A percentile compares a stretch with the other conserved stretches of the same genome.
Conservation (phyloP, 2,113 vertebrate species). For the Hemibagrus wyckioides region DNA sequence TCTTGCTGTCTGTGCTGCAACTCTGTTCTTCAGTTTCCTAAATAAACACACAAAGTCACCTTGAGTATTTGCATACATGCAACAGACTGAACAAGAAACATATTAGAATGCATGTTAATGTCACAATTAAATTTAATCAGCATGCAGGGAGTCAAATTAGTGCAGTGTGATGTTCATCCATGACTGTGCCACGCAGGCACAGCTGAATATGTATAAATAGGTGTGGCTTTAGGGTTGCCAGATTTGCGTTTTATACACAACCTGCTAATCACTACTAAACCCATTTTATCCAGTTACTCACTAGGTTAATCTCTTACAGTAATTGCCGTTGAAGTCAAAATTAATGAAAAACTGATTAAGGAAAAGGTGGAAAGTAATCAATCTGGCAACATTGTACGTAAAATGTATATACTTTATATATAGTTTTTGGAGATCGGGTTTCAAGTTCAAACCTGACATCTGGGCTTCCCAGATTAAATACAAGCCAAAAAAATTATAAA, state of each 20-base stretch:
- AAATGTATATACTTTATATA: neutral
- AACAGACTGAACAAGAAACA: neutral
- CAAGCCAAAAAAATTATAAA: no score
- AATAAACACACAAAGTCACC: neutral
- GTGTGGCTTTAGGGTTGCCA: constrained; percentile 23
- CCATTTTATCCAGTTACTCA: no score
- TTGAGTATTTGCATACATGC: neutral
- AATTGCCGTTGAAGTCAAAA: neutral
- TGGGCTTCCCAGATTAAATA: no score
- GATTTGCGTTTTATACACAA: neutral
- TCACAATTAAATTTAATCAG: neutral
- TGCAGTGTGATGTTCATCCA: constrained; percentile 49
- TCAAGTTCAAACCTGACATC: neutral
- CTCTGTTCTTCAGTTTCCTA: constrained; percentile 98
- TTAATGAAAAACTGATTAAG: neutral
- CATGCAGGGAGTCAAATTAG: neutral
- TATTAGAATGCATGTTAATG: neutral
- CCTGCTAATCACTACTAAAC: neutral
- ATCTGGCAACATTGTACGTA: neutral
- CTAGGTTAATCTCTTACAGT: no score
- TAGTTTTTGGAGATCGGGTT: neutral
- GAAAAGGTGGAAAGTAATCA: neutral
- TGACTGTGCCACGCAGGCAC: constrained; percentile 79
- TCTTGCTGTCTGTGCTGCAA: constrained; percentile 94
- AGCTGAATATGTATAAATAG: constrained; percentile 36